Percentiles rank a stretch among this genome's conserved stretches.
Evolutionary conservation across 35 echinoderm and acorn worm genomes (phyloP).

Genomic region (Diadema setosum): DNA sequence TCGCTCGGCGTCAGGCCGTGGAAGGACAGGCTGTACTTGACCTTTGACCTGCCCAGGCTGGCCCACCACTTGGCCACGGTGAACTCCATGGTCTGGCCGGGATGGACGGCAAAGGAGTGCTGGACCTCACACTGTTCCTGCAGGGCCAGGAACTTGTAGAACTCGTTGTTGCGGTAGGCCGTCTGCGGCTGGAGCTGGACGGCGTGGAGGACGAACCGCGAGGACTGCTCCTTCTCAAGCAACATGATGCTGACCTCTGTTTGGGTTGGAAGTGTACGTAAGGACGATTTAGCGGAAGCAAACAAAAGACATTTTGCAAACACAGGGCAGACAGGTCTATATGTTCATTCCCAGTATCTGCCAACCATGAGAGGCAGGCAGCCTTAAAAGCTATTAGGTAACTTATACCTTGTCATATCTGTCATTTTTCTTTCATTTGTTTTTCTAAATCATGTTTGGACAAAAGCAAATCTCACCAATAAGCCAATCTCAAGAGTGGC

Average conservation of each 20-base stretch:
- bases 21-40: conserved; percentile 75
- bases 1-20: conserved; percentile 73
- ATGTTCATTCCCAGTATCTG: no score
- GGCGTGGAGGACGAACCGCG: conserved; percentile 80
- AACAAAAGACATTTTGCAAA: no score
- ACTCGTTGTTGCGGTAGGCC: conserved; percentile 89
- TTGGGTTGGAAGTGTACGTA: no score
- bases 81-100: conserved; percentile 62
- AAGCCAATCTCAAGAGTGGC: no score
- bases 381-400: no score
- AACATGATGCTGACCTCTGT: conserved; percentile 77
- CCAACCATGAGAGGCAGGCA: no score
- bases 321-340: no score
- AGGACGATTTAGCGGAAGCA: no score
- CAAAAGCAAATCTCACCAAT: no score
- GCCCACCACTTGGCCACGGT: conserved; percentile 95
- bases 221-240: conserved; percentile 42
- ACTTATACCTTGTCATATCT: no score
- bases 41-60: conserved; percentile 60
- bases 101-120: conserved; percentile 66
- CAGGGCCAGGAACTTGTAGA: conserved; percentile 89
- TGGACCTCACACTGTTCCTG: conserved; percentile 47
- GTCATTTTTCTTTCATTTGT: no score
- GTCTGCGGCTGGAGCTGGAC: conserved; percentile 82
- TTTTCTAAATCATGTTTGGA: no score